Evolutionary conservation across 1,140 invertebrate species (phyloP), one percentile per base, ranked within the genome.

Genomic region (Drosophila miranda): DNA sequence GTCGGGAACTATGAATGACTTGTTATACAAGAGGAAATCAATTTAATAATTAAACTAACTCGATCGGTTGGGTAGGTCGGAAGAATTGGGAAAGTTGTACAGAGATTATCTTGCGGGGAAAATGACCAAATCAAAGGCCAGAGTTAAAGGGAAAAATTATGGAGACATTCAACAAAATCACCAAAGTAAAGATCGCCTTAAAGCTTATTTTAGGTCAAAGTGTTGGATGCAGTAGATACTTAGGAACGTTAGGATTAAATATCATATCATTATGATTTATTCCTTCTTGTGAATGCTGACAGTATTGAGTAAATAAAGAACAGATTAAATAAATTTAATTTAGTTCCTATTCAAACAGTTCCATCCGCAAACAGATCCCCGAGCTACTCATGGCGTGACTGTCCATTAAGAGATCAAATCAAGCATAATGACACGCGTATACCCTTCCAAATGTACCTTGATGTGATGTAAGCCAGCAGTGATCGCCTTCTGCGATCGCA

Each of bases 21-120:
- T 75, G 53, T 80, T 83, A 34, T 58, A 66, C 57, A 86, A 84
- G 59, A 69, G 81, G 76, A 84, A 83, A 73, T 86, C 50, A 60
- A 73, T 56, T 83, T 75, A 26, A 34, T 30, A 62, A 68, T 84
- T 59, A 50, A 63, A 30, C 0, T 23, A 9, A 61, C 49, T 8
- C 13, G 42, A 51, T 28, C 16, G 26, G 4, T 45, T 57, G 14
- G 38, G 42, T 38, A 14, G 11, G 30, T 16, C 21, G 28, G 26
- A 41, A 56, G 30, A 23, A 6, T 61, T 56, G 19, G 19, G 45
- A 51, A 51, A 52, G 21, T 38, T 38, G 11, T 38, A 13, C 11
- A 13, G 34, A 38, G 34, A 38, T 38, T 38, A 38, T 38, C 34
- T 5, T 2, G 34, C 3, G 34, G 34, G 4, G 11, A 38, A 34